Base-by-base conservation (phyloP, 2,797 vertebrate genomes). In the Spinus pinus region DNA sequence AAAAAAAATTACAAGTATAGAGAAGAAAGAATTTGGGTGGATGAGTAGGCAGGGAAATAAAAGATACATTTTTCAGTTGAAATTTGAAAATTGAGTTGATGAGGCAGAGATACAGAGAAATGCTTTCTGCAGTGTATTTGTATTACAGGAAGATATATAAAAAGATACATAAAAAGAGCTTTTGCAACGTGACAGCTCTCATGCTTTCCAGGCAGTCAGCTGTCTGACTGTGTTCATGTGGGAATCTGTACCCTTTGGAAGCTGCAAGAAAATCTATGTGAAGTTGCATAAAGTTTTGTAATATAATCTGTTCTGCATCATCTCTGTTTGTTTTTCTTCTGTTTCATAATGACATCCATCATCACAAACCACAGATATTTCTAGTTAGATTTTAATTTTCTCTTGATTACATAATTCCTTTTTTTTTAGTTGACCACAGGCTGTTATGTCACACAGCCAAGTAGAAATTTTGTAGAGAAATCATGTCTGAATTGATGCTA, bases 1-100 rank as follows among this genome's bases (percentile, higher is more conserved):
- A 20, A 67, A 90, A 90, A 62, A 12, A 23, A 41, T 16, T 4
- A 5, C 5, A 74, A 35, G 8, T 41, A 54, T 2, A 69, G 39
- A 71, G 42, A 82, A 57, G 56, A 53, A 89, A 91, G 61, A 89
- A 57, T 73, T 91, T 44, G 31, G 46, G 39, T 56, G 53, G 28
- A 4, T 89, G 69, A 67, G 74, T 50, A 87, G 51, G 72, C 27
- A 73, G 61, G 28, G 17, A 91, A 78, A 67, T 42, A 77, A 35
- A 57, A 89, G 46, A 77, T 28, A 53, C 6, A 49, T 73, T 93
- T 93, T 89, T 89, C 61, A 61, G 27, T 33, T 54, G 16, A 94
- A 92, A 89, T 78, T 69, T 85, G 39, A 93, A 93, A 93, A 92
- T 22, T 33, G 23, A 83, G 11, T 82, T 51, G 69, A 78, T 91